Base-by-base conservation (phyloP, 2,888 invertebrate species). In the Hofmannophila pseudospretella region DNA sequence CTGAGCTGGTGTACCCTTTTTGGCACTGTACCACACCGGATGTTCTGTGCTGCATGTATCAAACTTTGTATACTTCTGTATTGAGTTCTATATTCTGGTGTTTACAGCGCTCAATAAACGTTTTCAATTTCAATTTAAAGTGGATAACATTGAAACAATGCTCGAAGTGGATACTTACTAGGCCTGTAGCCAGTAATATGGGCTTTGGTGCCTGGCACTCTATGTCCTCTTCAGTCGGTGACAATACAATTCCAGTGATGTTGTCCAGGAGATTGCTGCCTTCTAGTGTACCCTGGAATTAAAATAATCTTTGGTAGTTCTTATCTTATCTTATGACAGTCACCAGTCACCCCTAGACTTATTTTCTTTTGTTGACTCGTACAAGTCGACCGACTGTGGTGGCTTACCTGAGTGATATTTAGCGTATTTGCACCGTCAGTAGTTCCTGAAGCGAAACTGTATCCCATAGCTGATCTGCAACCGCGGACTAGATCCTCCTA, bases 371-470 rank as follows among this genome's bases (percentile, higher is more conserved):
- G n/a, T n/a, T n/a, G n/a, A n/a, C n/a, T n/a, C n/a, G n/a, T n/a
- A n/a, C n/a, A n/a, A n/a, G n/a, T n/a, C n/a, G n/a, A n/a, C n/a
- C n/a, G n/a, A n/a, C n/a, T n/a, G n/a, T n/a, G n/a, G n/a, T n/a
- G n/a, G n/a, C n/a, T 39, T 55, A 81, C 82, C 73, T 84, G 94
- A n/a, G 89, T 89, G 53, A 95, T 94, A 34, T 92, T 89, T 32
- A 93, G 91, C 10, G 90, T 89, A 11, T 94, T 94, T 0, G 93
- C 93, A 0, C 94, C 94, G 54, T 94, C 94, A 0, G 90, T 92
- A 0, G 94, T 94, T 1, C 94, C 94, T 0, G 94, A 93, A 0
- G 94, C 95, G 66, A 96, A 96, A 61, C 93, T 94, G 76, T 94
- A 94, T 89, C 96, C 92, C 65, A 96, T 90, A 0, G 94, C 94